Percentiles rank a stretch among this genome's conserved stretches.
phyloP scores from a whole-genome alignment of 2,888 invertebrate genomes.

The Geophilus truncorum region DNA sequence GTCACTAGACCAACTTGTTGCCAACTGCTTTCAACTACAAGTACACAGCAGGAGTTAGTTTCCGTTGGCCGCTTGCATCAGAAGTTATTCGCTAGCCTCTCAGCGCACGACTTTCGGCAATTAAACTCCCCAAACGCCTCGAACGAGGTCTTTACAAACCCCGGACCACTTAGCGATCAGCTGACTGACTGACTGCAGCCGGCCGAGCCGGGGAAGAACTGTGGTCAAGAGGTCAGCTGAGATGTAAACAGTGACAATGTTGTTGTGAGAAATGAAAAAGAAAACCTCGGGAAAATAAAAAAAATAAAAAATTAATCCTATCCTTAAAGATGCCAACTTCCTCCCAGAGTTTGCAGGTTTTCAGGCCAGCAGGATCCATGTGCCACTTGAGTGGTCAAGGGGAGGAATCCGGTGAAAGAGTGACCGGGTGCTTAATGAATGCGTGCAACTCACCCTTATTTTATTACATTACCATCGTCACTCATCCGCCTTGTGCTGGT shows the following conservation, averaged over 20 bases:
- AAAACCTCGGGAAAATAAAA: neutral
- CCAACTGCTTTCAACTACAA: neutral
- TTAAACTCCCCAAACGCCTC: neutral
- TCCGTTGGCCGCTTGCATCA: slow-evolving; percentile 20
- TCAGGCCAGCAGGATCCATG: slow-evolving; percentile 20
- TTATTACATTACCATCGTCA: neutral
- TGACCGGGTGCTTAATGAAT: slow-evolving; percentile 23
- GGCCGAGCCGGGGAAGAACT: neutral
- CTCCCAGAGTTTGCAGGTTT: neutral
- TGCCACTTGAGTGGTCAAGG: slow-evolving; percentile 22
- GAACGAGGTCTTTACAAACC: neutral
- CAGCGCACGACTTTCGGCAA: neutral
- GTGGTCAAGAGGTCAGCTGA: neutral
- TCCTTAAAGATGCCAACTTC: neutral
- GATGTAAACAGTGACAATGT: neutral
- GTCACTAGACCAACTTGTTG: slow-evolving; percentile 1
- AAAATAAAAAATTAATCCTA: neutral
- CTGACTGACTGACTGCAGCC: neutral
- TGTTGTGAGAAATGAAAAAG: slow-evolving; percentile 20
- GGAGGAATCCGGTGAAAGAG: slow-evolving; percentile 2
- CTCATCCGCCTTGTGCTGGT: neutral
- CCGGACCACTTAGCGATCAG: neutral
- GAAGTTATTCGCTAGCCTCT: slow-evolving; percentile 5
- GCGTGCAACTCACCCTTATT: neutral
- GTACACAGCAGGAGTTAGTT: neutral